A percentile compares a stretch with the other conserved stretches of the same genome.
phyloP scores from a whole-genome alignment of 2,797 vertebrate species.

The Neomorphus geoffroyi region DNA sequence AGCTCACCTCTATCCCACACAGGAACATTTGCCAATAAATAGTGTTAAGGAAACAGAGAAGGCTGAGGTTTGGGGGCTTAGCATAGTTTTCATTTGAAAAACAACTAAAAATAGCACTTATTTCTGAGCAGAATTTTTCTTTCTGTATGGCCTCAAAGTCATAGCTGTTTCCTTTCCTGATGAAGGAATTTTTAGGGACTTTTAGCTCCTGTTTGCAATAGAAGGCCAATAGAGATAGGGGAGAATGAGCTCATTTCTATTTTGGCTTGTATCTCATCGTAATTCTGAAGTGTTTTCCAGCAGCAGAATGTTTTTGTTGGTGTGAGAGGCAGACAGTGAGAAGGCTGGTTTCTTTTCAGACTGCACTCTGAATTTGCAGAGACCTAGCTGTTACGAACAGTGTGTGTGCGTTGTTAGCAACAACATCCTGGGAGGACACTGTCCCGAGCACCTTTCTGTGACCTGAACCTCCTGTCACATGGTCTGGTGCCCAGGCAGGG shows the following conservation, averaged over 20 bases:
- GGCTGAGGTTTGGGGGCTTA: background rate
- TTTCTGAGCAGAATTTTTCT: constrained; percentile 13
- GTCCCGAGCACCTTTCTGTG: fast-evolving
- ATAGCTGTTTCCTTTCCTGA: background rate
- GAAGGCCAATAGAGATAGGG: background rate
- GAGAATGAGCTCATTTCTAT: constrained; percentile 13
- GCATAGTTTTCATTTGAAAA: constrained; percentile 1
- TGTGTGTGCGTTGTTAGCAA: background rate
- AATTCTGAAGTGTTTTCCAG: background rate
- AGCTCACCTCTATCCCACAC: background rate
- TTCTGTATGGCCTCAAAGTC: constrained; percentile 22
- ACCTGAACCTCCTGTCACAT: fast-evolving
- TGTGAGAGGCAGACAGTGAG: background rate
- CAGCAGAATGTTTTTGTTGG: background rate
- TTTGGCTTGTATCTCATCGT: background rate
- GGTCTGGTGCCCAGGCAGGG: background rate
- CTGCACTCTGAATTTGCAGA: background rate
- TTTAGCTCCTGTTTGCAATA: constrained; percentile 5
- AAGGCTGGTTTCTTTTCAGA: background rate
- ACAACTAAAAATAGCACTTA: constrained; percentile 47
- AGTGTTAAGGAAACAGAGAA: background rate
- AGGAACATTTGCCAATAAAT: background rate
- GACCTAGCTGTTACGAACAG: background rate
- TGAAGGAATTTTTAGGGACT: background rate
- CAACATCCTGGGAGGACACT: fast-evolving